Conservation (phyloP, 2,113 vertebrate genomes). For the Ictidomys tridecemlineatus region DNA sequence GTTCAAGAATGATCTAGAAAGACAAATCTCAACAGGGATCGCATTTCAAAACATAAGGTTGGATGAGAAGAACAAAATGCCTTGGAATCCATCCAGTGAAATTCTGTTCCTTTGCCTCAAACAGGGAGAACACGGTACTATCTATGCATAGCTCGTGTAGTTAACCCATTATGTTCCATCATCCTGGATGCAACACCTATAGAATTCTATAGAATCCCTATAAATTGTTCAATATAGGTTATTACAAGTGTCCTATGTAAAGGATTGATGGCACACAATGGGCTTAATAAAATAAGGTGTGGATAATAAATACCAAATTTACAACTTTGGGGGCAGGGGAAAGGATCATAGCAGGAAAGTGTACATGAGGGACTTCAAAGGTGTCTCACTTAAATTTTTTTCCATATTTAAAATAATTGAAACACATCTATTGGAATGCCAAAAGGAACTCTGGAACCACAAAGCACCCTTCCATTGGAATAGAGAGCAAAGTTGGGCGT, state of each 20-base stretch:
- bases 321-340: background rate
- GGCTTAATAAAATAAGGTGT: background rate
- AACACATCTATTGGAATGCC: background rate
- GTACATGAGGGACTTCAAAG: background rate
- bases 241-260: too few species aligned
- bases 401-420: background rate
- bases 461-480: background rate
- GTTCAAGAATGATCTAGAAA: background rate
- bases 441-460: background rate
- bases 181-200: too few species aligned
- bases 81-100: background rate
- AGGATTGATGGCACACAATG: too few species aligned
- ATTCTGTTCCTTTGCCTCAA: background rate
- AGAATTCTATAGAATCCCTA: too few species aligned
- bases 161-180: background rate
- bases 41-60: background rate
- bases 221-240: too few species aligned
- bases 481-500: background rate
- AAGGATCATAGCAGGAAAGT: background rate
- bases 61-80: background rate
- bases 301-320: background rate
- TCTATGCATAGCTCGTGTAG: background rate
- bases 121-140: background rate
- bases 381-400: background rate
- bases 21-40: background rate